Base-by-base conservation (phyloP, 2,888 invertebrate species). In the Clusia tigrina region DNA sequence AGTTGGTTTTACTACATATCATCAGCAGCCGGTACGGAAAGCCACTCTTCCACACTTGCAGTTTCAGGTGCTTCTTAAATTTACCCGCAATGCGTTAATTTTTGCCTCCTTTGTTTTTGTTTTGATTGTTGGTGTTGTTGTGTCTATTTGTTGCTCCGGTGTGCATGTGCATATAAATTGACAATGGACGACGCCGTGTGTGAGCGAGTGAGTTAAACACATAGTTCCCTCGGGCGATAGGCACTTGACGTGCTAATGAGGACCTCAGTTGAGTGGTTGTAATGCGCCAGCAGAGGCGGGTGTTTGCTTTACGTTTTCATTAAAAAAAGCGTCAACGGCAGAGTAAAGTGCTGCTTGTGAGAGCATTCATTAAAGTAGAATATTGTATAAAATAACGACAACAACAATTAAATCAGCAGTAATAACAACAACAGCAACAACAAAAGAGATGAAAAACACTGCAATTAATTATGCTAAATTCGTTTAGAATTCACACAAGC, bases 181-280 rank as follows among this genome's bases (percentile, higher is more conserved):
- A 48, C 48, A 48, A 48, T 48, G 22, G 22, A 15, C 48, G 48
- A 48, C 48, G 22, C 18, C 72, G 76, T 71, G 64, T 70, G 67
- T 67, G 69, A 69, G 76, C 71, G 76, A 74, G n/a, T n/a, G n/a
- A n/a, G n/a, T n/a, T n/a, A n/a, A n/a, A n/a, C n/a, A n/a, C 79
- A 78, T 79, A 78, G 78, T 78, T 78, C 72, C 79, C 79, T 67
- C 65, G 79, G 79, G 77, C 70, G 48, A 69, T 75, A 74, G 71
- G 70, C 77, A 74, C 78, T 79, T 72, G 76, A 79, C 66, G 74
- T 78, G 78, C 78, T 79, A 78, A 79, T 78, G 79, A 78, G 78
- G 71, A 73, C 70, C 70, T 69, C 10, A 42, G 42, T 42, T 42
- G 42, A 42, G 42, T 42, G 10, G n/a, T 42, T 42, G 5, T 12